These are phyloP conservation scores for Zaprionus nigranus DNA, from an alignment of 1,140 invertebrate species.

Conservation along the genomic window DNA sequence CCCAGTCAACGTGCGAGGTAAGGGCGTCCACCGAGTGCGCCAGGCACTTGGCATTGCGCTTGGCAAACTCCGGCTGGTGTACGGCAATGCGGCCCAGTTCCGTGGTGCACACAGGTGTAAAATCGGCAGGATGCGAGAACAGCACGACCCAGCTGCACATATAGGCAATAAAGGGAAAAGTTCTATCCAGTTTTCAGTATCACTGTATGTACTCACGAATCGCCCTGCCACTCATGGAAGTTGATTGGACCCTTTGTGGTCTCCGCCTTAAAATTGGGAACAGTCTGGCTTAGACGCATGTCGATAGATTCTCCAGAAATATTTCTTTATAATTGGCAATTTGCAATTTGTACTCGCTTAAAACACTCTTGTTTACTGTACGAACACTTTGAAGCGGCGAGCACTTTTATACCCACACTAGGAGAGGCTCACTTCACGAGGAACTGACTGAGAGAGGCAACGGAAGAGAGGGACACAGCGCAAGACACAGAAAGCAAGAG, in stretches of 20 bases:
- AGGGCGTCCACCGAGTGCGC: conserved; percentile 94
- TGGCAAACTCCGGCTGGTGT: conserved; percentile 90
- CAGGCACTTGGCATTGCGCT: conserved; percentile 92
- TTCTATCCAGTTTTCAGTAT: background rate
- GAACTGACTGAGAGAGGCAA: no score
- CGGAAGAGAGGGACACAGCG: background rate
- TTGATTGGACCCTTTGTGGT: conserved; percentile 91
- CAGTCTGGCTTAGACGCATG: conserved; percentile 89
- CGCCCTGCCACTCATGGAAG: conserved; percentile 91
- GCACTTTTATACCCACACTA: conserved; percentile 53
- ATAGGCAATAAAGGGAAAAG: background rate
- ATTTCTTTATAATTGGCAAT: background rate
- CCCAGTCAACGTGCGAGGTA: conserved; percentile 92
- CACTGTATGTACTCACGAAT: conserved; percentile 87
- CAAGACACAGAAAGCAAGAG: background rate
- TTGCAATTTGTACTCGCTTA: conserved; percentile 9
- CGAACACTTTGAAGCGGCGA: conserved; percentile 5
- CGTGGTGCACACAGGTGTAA: conserved; percentile 97
- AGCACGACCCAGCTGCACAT: conserved; percentile 92
- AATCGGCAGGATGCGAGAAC: conserved; percentile 97
- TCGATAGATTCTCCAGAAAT: conserved; percentile 23
- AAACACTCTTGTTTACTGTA: conserved; percentile 39
- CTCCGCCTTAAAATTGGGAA: conserved; percentile 91
- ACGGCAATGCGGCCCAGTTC: conserved; percentile 93
- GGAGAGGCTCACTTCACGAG: background rate